Conservation (phyloP, 2,888 invertebrate species). For the Synanthedon formicaeformis region DNA sequence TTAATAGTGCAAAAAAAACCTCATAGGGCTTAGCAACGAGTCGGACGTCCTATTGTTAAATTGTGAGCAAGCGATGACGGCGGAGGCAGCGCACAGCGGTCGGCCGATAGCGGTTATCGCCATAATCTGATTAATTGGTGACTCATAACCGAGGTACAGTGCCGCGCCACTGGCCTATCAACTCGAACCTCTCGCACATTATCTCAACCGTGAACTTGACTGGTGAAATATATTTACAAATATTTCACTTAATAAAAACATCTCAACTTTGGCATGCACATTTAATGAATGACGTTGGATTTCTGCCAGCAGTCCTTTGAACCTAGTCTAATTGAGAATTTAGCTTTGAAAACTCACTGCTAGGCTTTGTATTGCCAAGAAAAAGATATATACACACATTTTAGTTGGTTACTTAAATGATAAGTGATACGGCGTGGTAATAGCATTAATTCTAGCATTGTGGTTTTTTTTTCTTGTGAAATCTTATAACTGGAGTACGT, state of each 20-base stretch:
- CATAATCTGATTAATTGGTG: slow-evolving; percentile 57
- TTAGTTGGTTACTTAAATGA: no score
- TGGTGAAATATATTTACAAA: no score
- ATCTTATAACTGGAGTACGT: neutral
- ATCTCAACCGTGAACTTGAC: no score
- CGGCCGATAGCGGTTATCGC: slow-evolving; percentile 41
- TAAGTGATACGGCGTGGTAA: no score
- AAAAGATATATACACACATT: no score
- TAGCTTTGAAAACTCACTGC: slow-evolving; percentile 9
- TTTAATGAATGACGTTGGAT: slow-evolving; percentile 18
- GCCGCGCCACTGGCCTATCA: no score
- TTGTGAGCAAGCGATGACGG: slow-evolving; percentile 9
- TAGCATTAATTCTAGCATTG: no score
- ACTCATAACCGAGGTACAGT: slow-evolving; percentile 7
- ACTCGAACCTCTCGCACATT: no score
- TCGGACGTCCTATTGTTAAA: no score
- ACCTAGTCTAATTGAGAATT: slow-evolving; percentile 24
- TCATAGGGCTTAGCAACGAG: no score
- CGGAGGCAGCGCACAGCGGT: slow-evolving; percentile 14
- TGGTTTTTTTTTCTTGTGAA: neutral
- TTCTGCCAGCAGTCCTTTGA: slow-evolving; percentile 28
- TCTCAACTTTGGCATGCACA: neutral
- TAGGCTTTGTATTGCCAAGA: neutral
- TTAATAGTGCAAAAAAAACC: no score
- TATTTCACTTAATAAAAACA: no score